Evolutionary conservation across 2,797 vertebrate species (phyloP), one percentile per base, ranked within the genome.

Genomic region (Dromococcyx pavoninus): DNA sequence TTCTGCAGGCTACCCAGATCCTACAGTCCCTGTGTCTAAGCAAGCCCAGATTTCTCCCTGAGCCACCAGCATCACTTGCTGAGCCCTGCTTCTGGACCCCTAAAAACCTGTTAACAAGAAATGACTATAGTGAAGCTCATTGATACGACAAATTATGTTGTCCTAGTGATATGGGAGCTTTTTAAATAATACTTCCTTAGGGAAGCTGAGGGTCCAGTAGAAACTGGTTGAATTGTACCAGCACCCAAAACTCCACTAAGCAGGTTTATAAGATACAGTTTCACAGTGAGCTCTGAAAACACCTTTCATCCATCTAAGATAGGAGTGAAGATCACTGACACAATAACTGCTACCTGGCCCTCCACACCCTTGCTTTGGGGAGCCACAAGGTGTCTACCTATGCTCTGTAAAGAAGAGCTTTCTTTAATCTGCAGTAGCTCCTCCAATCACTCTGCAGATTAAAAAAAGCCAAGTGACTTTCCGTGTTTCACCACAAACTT

Each of bases 401-500:
- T 32, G 46, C 51, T 79, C 73, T 90, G 56, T 51, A 64, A 78
- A 80, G 61, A 74, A 17, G 18, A 79, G 10, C 65, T 81, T 66
- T 65, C 82, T 89, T 90, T n/a, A n/a, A n/a, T 58, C 85, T 48
- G 80, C 62, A 95, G 80, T 66, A 90, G 56, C 66, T 93, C 35
- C 65, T 84, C 71, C 64, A 83, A 50, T 6, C 48, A 62, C 66
- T 72, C 11, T 9, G 48, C 37, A 75, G 33, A 43, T 73, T 71
- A 15, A 64, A 81, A 76, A 50, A 53, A 60, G 51, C 33, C 48
- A 79, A 83, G 57, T 12, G 61, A 21, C 25, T 88, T 96, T 95
- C 95, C 81, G 79, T 25, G 65, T 84, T 93, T 72, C 50, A 81
- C 95, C 95, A 86, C 91, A 94, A 85, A 7, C 33, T 96, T 96